Evolutionary conservation across 1,140 invertebrate genomes (phyloP).

Genomic region (Cyphomyrmex costatus): DNA sequence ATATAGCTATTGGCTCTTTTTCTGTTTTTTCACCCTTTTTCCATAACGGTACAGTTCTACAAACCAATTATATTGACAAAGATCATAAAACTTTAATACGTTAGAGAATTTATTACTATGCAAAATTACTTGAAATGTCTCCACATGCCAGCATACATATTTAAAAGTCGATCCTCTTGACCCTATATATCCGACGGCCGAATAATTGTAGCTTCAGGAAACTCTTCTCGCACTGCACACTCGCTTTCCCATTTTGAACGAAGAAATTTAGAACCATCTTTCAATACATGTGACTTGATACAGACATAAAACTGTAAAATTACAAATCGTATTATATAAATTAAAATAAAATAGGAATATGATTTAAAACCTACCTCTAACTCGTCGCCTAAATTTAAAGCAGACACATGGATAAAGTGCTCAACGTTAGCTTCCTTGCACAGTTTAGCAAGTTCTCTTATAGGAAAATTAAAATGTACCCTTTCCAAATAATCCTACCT

Average conservation of each 20-base stretch:
- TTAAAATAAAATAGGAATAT: background rate
- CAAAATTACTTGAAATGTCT: constrained; percentile 85
- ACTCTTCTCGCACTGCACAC: constrained; percentile 95
- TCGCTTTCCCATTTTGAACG: constrained; percentile 94
- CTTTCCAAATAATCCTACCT: constrained; percentile 94
- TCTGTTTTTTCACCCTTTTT: constrained; percentile 94
- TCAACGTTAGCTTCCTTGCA: constrained; percentile 93
- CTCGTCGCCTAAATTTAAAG: constrained; percentile 90
- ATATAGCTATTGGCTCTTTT: constrained; percentile 97
- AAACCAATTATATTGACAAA: constrained; percentile 35
- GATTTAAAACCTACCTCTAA: constrained; percentile 87
- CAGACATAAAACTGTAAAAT: constrained; percentile 50
- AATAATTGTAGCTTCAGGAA: constrained; percentile 98
- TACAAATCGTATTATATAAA: background rate
- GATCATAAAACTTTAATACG: background rate
- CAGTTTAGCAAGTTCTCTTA: no score
- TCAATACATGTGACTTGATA: constrained; percentile 85
- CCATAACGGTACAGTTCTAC: constrained; percentile 91
- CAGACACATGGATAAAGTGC: constrained; percentile 94
- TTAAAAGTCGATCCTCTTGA: constrained; percentile 94
- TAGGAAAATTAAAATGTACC: constrained; percentile 84
- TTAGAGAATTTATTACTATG: background rate
- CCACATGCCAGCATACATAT: constrained; percentile 87
- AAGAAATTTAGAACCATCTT: constrained; percentile 90
- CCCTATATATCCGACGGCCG: constrained; percentile 97